Conservation (phyloP, 2,888 invertebrate species). For the Pseudanteris insignis region DNA sequence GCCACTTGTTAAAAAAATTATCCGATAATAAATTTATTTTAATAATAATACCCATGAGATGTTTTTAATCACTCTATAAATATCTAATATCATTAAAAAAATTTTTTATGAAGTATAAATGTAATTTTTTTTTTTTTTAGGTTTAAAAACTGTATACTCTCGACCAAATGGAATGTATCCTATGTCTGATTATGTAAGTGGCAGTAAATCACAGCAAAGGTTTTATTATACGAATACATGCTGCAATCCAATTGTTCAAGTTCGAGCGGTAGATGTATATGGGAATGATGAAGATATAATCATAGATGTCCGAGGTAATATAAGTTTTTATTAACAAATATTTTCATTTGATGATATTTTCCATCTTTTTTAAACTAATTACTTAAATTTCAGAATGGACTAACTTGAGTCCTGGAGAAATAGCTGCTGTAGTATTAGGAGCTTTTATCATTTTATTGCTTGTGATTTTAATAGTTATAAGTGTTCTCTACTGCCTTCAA, state of each 20-base stretch:
- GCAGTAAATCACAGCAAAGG: conserved; percentile 73
- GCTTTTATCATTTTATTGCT: conserved; percentile 73
- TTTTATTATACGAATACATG: conserved; percentile 78
- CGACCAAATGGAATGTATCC: conserved; percentile 70
- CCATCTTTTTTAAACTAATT: background rate
- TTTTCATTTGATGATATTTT: background rate
- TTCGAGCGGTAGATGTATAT: conserved; percentile 75
- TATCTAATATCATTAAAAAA: too few species aligned
- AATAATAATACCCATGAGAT: too few species aligned
- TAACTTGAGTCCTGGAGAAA: conserved; percentile 68
- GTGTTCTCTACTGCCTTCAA: conserved; percentile 73
- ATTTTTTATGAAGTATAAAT: too few species aligned
- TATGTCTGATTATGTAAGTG: conserved; percentile 73
- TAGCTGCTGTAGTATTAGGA: conserved; percentile 78
- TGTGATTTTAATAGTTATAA: conserved; percentile 69
- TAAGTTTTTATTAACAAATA: too few species aligned
- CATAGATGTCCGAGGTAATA: conserved; percentile 71
- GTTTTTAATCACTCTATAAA: too few species aligned
- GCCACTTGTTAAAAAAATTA: too few species aligned
- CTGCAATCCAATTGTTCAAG: conserved; percentile 74
- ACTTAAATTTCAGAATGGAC: conserved; percentile 68
- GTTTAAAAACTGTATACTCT: conserved; percentile 58
- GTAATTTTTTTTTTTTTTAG: conserved; percentile 45
- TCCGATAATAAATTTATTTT: too few species aligned
- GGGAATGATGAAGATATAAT: conserved; percentile 74